phyloP scores from a whole-genome alignment of 2,888 invertebrate genomes.

The Dasysyrphus tricinctus region DNA sequence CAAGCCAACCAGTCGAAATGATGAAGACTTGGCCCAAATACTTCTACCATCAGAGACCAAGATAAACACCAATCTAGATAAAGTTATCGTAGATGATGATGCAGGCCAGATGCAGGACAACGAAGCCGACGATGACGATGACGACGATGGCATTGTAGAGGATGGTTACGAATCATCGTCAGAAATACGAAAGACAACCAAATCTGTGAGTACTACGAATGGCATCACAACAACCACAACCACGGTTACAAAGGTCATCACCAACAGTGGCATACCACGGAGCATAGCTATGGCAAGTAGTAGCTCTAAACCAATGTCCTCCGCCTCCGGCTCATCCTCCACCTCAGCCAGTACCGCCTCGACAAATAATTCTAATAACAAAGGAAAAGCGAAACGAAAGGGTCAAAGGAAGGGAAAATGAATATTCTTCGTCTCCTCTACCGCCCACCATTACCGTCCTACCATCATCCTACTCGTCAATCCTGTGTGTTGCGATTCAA shows the following conservation, averaged over 20 bases:
- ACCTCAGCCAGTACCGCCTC: constrained; percentile 19
- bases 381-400: constrained; percentile 61
- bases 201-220: constrained; percentile 80
- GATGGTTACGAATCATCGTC: constrained; percentile 66
- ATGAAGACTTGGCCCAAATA: constrained; percentile 32
- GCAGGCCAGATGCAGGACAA: constrained; percentile 10
- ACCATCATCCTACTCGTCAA: background rate
- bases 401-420: constrained; percentile 62
- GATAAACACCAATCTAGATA: constrained; percentile 51
- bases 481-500: constrained; percentile 40
- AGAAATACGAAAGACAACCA: constrained; percentile 75
- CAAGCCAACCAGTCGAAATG: constrained; percentile 22
- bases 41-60: constrained; percentile 30
- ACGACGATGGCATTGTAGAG: constrained; percentile 17
- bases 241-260: constrained; percentile 81
- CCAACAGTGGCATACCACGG: constrained; percentile 82
- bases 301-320: constrained; percentile 29
- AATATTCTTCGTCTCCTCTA: constrained; percentile 22
- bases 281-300: constrained; percentile 58
- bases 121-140: background rate
- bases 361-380: constrained; percentile 60
- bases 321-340: background rate
- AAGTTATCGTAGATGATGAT: constrained; percentile 39
- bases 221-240: constrained; percentile 81
- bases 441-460: background rate